Percentiles rank a stretch among this genome's conserved stretches.
phyloP scores from a whole-genome alignment of 2,113 vertebrate genomes.

The Procavia capensis region DNA sequence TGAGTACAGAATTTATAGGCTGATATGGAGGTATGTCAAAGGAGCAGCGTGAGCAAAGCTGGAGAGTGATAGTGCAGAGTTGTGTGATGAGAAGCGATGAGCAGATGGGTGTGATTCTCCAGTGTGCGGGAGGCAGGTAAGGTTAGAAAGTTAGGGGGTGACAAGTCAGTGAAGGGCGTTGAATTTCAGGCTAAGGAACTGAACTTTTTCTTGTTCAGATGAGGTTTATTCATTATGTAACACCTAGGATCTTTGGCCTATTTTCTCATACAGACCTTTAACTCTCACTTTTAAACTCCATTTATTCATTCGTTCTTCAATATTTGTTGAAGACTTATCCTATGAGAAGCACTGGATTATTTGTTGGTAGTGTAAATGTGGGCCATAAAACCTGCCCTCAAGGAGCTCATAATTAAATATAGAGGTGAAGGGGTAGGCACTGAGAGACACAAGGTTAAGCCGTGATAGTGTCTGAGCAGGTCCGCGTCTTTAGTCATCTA shows the following conservation, averaged over 20 bases:
- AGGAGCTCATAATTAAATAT: not conserved
- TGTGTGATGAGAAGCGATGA: not conserved
- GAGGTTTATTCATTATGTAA: not conserved
- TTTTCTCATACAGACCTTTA: not conserved
- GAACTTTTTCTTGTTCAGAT: not conserved
- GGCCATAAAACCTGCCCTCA: not conserved
- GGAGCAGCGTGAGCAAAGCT: not conserved
- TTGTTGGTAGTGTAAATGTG: not conserved
- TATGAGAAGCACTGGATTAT: not conserved
- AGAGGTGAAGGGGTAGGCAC: not conserved
- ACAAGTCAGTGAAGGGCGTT: not conserved
- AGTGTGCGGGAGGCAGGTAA: not conserved
- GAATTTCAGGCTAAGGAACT: not conserved
- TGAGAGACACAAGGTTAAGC: no score
- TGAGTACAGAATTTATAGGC: not conserved
- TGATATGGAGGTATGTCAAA: not conserved
- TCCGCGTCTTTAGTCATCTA: no score
- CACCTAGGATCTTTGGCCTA: not conserved
- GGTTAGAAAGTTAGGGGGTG: not conserved
- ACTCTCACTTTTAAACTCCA: not conserved
- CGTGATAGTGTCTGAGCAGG: not conserved
- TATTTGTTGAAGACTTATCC: not conserved
- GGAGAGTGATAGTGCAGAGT: not conserved
- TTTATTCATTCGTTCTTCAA: not conserved
- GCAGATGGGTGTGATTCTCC: not conserved